Conservation (phyloP, 2,888 invertebrate species). For the Protula sp. region DNA sequence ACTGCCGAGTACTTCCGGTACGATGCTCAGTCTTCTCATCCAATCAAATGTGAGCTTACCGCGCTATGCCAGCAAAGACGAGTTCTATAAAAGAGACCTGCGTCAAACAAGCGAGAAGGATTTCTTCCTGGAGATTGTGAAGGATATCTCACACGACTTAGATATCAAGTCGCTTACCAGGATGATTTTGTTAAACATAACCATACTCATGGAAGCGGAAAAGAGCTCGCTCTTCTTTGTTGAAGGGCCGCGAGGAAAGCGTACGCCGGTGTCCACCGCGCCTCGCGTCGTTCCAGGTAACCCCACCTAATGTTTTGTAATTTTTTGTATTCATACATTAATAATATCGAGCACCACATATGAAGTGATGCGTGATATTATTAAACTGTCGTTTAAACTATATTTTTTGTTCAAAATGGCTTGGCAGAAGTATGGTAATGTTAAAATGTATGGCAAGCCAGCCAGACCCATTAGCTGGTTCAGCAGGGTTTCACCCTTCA, state of each 20-base stretch:
- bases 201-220: conserved; percentile 56
- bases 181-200: conserved; percentile 57
- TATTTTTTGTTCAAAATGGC: no score
- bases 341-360: no score
- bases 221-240: conserved; percentile 57
- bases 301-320: background rate
- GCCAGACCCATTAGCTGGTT: no score
- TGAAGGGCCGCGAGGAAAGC: conserved; percentile 54
- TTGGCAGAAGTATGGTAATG: no score
- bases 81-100: conserved; percentile 54
- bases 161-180: conserved; percentile 56
- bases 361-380: no score
- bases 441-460: no score
- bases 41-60: conserved; percentile 58
- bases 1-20: conserved; percentile 57
- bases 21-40: conserved; percentile 57
- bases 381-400: no score
- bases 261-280: conserved; percentile 56
- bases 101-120: conserved; percentile 54
- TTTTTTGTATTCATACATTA: background rate
- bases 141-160: conserved; percentile 58
- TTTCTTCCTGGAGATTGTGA: conserved; percentile 58
- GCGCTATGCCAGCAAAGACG: conserved; percentile 56
- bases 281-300: no score
- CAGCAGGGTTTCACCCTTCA: no score